Percentiles rank a stretch among this genome's conserved stretches.
Conservation (phyloP, 2,797 vertebrate species). For the Echiichthys vipera region DNA sequence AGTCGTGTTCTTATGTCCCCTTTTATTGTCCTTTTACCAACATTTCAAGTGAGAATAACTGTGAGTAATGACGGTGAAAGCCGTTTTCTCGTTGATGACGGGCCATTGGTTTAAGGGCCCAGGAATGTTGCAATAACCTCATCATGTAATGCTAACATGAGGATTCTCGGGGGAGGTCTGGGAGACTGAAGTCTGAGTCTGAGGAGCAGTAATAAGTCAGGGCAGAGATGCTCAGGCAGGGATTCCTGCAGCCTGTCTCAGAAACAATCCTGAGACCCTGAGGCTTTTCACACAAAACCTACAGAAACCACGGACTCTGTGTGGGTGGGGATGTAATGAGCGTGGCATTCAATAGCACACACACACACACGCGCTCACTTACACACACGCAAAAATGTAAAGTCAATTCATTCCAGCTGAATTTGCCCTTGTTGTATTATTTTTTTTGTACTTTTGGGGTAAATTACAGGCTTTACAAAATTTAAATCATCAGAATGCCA, state of each 20-base stretch:
- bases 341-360: neutral
- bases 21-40: neutral
- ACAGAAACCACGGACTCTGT: slow-evolving; percentile 15
- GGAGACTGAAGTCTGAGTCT: slow-evolving; percentile 8
- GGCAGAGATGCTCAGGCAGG: slow-evolving; percentile 42
- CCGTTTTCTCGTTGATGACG: neutral
- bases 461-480: slow-evolving; percentile 7
- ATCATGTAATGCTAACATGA: slow-evolving; percentile 39
- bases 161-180: slow-evolving; percentile 52
- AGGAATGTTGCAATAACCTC: slow-evolving; percentile 69
- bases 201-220: slow-evolving; percentile 41
- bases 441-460: neutral
- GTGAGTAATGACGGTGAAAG: neutral
- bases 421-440: neutral
- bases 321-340: slow-evolving; percentile 17
- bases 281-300: slow-evolving; percentile 20
- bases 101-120: slow-evolving; percentile 35
- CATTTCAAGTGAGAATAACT: slow-evolving; percentile 6
- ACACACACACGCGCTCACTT: neutral
- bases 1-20: neutral
- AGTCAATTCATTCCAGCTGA: neutral
- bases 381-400: neutral
- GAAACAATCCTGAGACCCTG: slow-evolving; percentile 17
- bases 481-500: slow-evolving; percentile 1
- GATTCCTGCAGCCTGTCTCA: slow-evolving; percentile 12